phyloP scores from a whole-genome alignment of 2,797 vertebrate species.

The Alcedo atthis region DNA sequence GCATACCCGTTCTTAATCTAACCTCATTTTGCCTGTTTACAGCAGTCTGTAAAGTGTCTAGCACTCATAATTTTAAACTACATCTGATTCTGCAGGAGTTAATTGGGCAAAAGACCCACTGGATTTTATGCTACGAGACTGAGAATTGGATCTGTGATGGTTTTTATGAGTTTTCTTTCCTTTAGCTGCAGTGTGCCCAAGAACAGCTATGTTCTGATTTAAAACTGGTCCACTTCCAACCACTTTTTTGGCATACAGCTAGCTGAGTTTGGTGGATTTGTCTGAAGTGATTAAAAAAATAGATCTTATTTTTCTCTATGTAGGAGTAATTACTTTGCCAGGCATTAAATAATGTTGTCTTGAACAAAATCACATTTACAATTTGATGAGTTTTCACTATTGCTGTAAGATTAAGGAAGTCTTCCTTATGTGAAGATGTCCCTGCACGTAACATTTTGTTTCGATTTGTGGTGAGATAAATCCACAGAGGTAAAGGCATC shows the following conservation, averaged over 20 bases:
- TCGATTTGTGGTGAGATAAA: neutral
- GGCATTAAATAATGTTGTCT: conserved; percentile 34
- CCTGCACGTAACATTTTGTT: neutral
- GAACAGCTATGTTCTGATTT: neutral
- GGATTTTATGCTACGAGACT: neutral
- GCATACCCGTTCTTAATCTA: neutral
- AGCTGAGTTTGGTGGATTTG: conserved; percentile 4
- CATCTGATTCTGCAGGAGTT: neutral
- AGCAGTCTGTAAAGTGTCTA: neutral
- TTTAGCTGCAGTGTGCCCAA: neutral
- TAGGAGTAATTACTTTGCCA: conserved; percentile 56
- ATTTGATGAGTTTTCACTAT: conserved; percentile 23
- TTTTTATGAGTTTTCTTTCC: neutral
- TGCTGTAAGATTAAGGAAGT: conserved; percentile 21
- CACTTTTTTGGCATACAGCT: neutral
- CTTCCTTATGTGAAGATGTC: neutral
- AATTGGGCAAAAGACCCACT: neutral
- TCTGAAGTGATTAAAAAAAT: conserved; percentile 15
- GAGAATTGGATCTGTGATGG: neutral
- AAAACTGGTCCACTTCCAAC: neutral
- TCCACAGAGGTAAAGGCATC: neutral
- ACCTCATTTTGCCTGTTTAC: neutral
- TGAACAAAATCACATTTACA: conserved; percentile 29
- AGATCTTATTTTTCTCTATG: conserved; percentile 27
- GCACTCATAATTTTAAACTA: neutral